These are phyloP conservation scores for Helostoma temminkii DNA, from an alignment of 2,797 vertebrate species.

Conservation along the genomic window DNA sequence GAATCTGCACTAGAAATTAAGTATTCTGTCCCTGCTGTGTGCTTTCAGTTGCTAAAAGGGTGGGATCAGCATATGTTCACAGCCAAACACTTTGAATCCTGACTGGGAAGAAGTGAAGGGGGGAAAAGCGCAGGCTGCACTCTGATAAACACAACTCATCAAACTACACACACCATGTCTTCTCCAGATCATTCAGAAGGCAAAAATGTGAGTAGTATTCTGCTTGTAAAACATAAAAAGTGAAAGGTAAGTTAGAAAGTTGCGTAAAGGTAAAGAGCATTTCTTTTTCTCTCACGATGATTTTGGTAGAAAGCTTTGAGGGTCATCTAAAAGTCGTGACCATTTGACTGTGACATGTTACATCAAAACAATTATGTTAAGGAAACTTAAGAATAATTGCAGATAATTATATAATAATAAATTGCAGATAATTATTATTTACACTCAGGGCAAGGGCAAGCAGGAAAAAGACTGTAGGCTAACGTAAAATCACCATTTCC, in stretches of 20 bases:
- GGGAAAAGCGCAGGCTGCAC: slow-evolving; percentile 13
- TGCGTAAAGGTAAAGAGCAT: background rate
- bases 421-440: slow-evolving; percentile 21
- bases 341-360: background rate
- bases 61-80: slow-evolving; percentile 56
- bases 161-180: slow-evolving; percentile 15
- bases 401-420: background rate
- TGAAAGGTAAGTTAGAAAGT: background rate
- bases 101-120: slow-evolving; percentile 32
- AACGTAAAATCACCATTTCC: slow-evolving; percentile 24
- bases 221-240: slow-evolving; percentile 16
- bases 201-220: background rate
- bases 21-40: slow-evolving; percentile 52
- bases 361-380: slow-evolving; percentile 10
- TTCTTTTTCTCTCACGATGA: background rate
- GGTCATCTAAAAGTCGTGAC: background rate
- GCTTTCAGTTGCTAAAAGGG: slow-evolving; percentile 41
- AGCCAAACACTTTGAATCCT: slow-evolving; percentile 38
- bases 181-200: background rate
- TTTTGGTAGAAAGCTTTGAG: background rate
- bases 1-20: slow-evolving; percentile 45
- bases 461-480: slow-evolving; percentile 23
- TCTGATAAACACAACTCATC: slow-evolving; percentile 15
- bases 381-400: too few relatives aligned
- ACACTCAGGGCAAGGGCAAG: slow-evolving; percentile 7